Evolutionary conservation across 2,888 invertebrate species (phyloP), one percentile per base, ranked within the genome.

Genomic region (Apamea sordens): DNA sequence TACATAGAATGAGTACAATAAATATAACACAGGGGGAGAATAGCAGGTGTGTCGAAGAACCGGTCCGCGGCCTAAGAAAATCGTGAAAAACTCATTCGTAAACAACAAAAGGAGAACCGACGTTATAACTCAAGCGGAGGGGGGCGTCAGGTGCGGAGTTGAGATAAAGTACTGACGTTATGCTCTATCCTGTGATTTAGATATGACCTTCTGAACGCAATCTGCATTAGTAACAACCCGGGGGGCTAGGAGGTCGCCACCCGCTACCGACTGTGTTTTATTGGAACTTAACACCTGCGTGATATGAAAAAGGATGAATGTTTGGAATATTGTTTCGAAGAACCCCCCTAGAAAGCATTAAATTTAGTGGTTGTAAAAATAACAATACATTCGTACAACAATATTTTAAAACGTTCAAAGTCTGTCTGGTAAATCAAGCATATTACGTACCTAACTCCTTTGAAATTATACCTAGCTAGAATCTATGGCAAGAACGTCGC

Each of bases 71-170:
- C 92, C 92, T 92, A 92, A 92, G 93, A 90, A 92, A 83, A 92
- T 94, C 92, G 94, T 93, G 94, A 96, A 95, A 96, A 96, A 95
- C 95, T 95, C 95, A 94, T 96, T 95, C 94, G 95, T 94, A 94
- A 95, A 95, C 95, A 95, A 95, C 94, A 95, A 95, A 94, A 94
- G 94, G 92, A 93, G 93, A 93, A 93, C 93, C 92, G 92, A 92
- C 92, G 93, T 93, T 93, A 93, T 94, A 94, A 93, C 93, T 94
- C 93, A 93, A 90, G 89, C 88, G 88, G 88, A 89, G 89, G 85
- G 86, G 93, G 76, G 88, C 83, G 88, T 92, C 95, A 95, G 95
- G 95, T 95, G 96, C 92, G 93, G 95, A 94, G 93, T 94, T 92
- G 93, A 94, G 95, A 96, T 95, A 96, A 95, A 95, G 93, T 94